These are phyloP conservation scores for Actenoides hombroni DNA, from an alignment of 2,113 vertebrate genomes.

Conservation along the genomic window DNA sequence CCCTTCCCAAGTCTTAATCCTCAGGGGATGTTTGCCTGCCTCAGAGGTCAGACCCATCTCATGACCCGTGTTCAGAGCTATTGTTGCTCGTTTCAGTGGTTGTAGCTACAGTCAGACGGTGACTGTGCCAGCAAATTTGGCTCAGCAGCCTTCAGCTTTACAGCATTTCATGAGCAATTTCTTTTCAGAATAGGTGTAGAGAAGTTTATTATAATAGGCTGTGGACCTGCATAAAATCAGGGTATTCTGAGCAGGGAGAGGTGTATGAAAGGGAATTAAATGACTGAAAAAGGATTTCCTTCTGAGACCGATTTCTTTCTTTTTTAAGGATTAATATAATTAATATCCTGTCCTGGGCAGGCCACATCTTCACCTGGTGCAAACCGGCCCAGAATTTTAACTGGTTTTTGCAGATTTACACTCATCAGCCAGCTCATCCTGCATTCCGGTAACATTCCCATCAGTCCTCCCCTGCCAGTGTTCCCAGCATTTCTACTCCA, in stretches of 20 bases:
- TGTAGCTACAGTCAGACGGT: neutral
- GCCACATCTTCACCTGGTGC: neutral
- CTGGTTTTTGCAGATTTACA: neutral
- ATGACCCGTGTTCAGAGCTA: neutral
- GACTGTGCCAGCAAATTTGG: neutral
- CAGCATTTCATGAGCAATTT: constrained; percentile 18
- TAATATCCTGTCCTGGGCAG: constrained; percentile 6
- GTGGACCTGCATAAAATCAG: constrained; percentile 67
- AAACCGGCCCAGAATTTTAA: constrained; percentile 16
- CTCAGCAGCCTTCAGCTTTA: neutral
- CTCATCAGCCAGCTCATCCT: neutral
- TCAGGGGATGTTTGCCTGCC: neutral
- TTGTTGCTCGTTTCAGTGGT: neutral
- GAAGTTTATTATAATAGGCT: constrained; percentile 40
- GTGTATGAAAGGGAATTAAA: constrained; percentile 45
- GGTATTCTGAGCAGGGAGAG: neutral
- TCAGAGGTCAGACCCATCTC: neutral
- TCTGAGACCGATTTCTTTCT: neutral
- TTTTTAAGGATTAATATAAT: constrained; percentile 55
- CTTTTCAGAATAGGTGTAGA: neutral
- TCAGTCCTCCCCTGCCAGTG: neutral
- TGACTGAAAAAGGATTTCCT: constrained; percentile 46
- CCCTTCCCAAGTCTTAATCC: neutral
- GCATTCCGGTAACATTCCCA: neutral
- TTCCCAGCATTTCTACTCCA: neutral